phyloP scores from a whole-genome alignment of 2,888 invertebrate genomes.

The Coremacera marginata region DNA sequence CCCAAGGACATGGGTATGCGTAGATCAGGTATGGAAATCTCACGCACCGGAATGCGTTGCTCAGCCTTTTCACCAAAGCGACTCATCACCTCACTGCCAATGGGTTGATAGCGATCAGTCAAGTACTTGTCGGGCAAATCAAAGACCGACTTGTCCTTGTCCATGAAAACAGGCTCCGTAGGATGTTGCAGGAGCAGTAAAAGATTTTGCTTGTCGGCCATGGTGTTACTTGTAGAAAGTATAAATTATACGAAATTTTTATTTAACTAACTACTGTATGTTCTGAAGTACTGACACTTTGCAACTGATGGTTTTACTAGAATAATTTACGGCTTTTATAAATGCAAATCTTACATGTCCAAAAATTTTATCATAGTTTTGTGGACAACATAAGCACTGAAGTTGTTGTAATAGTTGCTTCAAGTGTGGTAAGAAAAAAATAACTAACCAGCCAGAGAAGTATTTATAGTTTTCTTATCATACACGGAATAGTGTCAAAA shows the following conservation, averaged over 20 bases:
- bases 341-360: too few relatives aligned
- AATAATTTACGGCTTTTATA: background rate
- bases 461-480: too few relatives aligned
- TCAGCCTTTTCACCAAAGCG: slow-evolving; percentile 73
- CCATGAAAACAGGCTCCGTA: slow-evolving; percentile 81
- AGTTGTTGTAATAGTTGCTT: too few relatives aligned
- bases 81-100: slow-evolving; percentile 71
- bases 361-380: too few relatives aligned
- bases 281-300: background rate
- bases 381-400: too few relatives aligned
- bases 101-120: slow-evolving; percentile 71
- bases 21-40: slow-evolving; percentile 77
- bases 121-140: slow-evolving; percentile 76
- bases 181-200: slow-evolving; percentile 81
- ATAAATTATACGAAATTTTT: background rate
- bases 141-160: slow-evolving; percentile 76
- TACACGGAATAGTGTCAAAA: too few relatives aligned
- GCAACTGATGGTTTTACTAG: background rate
- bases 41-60: slow-evolving; percentile 72
- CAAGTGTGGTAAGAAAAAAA: too few relatives aligned
- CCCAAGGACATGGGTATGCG: slow-evolving; percentile 74
- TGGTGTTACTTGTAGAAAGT: slow-evolving; percentile 37
- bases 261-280: background rate
- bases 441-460: too few relatives aligned
- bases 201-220: slow-evolving; percentile 72